Percentiles rank a stretch among this genome's conserved stretches.
Evolutionary conservation across 2,888 invertebrate genomes (phyloP).

Genomic region (Lysandra bellargus): DNA sequence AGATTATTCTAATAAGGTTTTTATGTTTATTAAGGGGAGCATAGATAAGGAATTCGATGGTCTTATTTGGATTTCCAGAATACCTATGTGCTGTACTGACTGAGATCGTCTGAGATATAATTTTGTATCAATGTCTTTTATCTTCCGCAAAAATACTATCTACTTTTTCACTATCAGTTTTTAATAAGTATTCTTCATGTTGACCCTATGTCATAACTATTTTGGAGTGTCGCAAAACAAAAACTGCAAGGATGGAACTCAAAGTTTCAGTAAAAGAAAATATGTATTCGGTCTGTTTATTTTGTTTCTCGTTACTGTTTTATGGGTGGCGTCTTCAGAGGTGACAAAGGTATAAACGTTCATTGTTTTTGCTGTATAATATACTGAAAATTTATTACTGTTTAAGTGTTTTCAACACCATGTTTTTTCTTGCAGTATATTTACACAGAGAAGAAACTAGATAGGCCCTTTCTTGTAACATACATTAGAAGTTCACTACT

Average conservation of each 20-base stretch:
- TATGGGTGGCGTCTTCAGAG: conserved; percentile 98
- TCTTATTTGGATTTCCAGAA: neutral
- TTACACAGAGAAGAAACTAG: conserved; percentile 90
- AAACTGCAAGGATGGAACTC: conserved; percentile 64
- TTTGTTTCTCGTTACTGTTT: conserved; percentile 93
- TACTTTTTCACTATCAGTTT: conserved; percentile 34
- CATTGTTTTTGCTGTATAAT: neutral
- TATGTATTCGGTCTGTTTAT: conserved; percentile 92
- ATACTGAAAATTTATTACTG: conserved; percentile 11
- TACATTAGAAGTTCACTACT: conserved; percentile 97
- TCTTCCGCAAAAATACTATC: conserved; percentile 1
- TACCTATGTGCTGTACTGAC: neutral
- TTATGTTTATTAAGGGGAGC: neutral
- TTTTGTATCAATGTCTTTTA: conserved; percentile 23
- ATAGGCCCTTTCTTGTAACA: conserved; percentile 97
- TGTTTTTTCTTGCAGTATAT: conserved; percentile 85
- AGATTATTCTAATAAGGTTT: neutral
- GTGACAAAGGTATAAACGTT: conserved; percentile 88
- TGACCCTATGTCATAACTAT: conserved; percentile 77
- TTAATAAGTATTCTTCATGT: conserved; percentile 61
- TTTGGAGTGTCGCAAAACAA: conserved; percentile 67
- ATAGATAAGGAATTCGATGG: neutral
- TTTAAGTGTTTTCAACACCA: conserved; percentile 23
- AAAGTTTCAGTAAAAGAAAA: conserved; percentile 64
- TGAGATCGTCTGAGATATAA: neutral